A percentile compares a stretch with the other conserved stretches of the same genome.
phyloP scores from a whole-genome alignment of 2,888 invertebrate species.

The Eulithis testata region DNA sequence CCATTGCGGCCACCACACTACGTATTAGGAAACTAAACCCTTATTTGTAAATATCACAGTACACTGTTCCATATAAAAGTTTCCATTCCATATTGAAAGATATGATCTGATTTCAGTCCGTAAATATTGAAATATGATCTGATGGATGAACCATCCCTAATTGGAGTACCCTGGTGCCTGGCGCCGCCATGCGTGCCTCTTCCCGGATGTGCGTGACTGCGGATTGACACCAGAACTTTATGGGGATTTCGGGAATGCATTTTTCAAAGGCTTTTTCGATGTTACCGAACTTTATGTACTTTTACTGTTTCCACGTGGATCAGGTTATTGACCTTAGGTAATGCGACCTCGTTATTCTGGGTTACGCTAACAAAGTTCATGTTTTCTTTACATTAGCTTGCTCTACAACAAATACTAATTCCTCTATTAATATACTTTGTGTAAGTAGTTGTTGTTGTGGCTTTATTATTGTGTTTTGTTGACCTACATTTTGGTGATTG shows the following conservation, averaged over 20 bases:
- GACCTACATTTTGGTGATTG: neutral
- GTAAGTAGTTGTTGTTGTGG: neutral
- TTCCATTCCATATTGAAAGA: constrained; percentile 20
- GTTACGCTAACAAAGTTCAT: neutral
- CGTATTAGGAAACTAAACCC: neutral
- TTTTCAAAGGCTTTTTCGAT: constrained; percentile 33
- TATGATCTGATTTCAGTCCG: constrained; percentile 16
- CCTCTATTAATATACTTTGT: neutral
- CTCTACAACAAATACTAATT: neutral
- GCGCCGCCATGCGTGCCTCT: constrained; percentile 56
- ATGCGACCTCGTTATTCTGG: constrained; percentile 25
- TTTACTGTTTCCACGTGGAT: constrained; percentile 21
- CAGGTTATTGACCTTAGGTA: constrained; percentile 19
- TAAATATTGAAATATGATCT: constrained; percentile 38
- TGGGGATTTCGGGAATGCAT: constrained; percentile 45
- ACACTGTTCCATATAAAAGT: constrained; percentile 2
- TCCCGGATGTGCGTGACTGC: constrained; percentile 51
- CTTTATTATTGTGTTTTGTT: neutral
- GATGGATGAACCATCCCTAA: constrained; percentile 41
- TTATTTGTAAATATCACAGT: neutral
- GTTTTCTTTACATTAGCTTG: neutral
- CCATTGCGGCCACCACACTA: no score
- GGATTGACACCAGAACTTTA: constrained; percentile 52
- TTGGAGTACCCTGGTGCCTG: constrained; percentile 47
- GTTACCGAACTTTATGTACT: constrained; percentile 21